Base-by-base conservation (phyloP, 2,888 invertebrate genomes). In the Phlogophora meticulosa region DNA sequence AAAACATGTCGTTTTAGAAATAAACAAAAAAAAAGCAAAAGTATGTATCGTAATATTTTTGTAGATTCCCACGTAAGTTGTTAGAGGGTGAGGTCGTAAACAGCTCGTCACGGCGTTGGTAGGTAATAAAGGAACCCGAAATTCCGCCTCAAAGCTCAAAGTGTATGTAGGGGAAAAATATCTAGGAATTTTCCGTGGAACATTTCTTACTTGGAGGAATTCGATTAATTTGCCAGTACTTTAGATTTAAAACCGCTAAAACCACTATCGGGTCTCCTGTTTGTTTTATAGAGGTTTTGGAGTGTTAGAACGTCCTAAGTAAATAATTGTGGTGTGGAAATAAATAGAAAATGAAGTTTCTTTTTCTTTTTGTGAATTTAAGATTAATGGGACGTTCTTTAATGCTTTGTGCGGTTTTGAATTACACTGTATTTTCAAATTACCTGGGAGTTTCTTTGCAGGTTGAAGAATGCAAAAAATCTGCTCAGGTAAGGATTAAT, bases 141-240 rank as follows among this genome's bases (percentile, higher is more conserved):
- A 81, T 77, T 75, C 68, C 74, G 32, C 34, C 34, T 57, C 72
- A 40, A 34, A 72, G 64, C 66, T 66, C 63, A 79, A 78, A 78
- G 69, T 68, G 69, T 77, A 61, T 67, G 56, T 69, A 65, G 36
- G 42, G 28, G 55, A 72, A 80, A 84, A 78, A 76, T 73, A 65
- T 77, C 65, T 62, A 80, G 64, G 76, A 73, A 81, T 84, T 78
- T 73, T 64, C 55, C 58, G 52, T 45, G 61, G 61, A 77, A 65
- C 69, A 63, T 77, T 79, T 80, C 70, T 69, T 68, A 66, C 74
- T 43, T 63, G 0, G 15, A 59, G 76, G 80, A 84, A 82, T 84
- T 80, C 77, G 69, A 85, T 84, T 82, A 84, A 82, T 80, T 78
- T 77, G 67, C 76, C 61, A 79, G 76, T 80, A 79, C 79, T 81